Conservation (phyloP, 1,140 invertebrate species). For the Megathymus violae region DNA sequence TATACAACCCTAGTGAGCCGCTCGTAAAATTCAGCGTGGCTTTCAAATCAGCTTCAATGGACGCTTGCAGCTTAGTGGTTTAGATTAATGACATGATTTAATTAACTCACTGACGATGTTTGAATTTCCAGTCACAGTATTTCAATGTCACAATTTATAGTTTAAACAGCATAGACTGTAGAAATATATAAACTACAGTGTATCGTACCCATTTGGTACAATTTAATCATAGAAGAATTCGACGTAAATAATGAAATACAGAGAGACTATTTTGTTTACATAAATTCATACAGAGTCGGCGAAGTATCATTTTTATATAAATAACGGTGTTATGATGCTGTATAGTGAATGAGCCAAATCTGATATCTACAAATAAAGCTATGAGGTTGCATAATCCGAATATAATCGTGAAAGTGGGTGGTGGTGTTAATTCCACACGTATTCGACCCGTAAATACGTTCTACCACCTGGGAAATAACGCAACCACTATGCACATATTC, state of each 20-base stretch:
- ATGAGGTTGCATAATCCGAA: too few relatives aligned
- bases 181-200: too few relatives aligned
- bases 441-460: background rate
- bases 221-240: too few relatives aligned
- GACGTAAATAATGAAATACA: too few relatives aligned
- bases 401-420: background rate
- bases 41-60: slow-evolving; percentile 22
- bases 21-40: slow-evolving; percentile 10
- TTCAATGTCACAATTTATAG: slow-evolving; percentile 28
- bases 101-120: slow-evolving; percentile 26
- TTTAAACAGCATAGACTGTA: slow-evolving; percentile 2
- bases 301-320: too few relatives aligned
- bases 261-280: too few relatives aligned
- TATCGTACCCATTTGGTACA: too few relatives aligned
- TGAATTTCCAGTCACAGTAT: slow-evolving; percentile 25
- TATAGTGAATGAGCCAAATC: too few relatives aligned
- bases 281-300: too few relatives aligned
- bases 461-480: background rate
- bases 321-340: too few relatives aligned
- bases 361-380: too few relatives aligned
- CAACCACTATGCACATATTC: slow-evolving; percentile 11
- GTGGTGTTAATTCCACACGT: background rate
- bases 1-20: slow-evolving; percentile 6
- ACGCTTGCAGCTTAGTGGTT: slow-evolving; percentile 23
- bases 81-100: slow-evolving; percentile 31